Conservation (phyloP, 23 tunicate genomes). For the Aplidium turbinatum region DNA sequence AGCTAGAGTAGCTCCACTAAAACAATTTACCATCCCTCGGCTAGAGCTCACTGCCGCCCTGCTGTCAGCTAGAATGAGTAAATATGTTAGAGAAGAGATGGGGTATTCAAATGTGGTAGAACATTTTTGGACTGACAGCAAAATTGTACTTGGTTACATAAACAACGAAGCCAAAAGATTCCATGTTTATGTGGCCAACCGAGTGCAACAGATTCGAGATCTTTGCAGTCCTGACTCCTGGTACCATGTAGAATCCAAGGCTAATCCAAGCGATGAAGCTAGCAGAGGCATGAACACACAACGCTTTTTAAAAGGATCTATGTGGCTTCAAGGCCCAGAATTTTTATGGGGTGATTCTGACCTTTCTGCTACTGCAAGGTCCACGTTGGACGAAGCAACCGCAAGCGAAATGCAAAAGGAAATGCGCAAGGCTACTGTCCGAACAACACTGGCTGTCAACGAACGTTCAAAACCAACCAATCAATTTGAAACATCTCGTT, state of each 20-base stretch:
- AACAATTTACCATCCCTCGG: conserved; percentile 21
- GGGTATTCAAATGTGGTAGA: neutral
- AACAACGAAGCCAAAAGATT: conserved; percentile 14
- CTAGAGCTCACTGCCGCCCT: conserved; percentile 22
- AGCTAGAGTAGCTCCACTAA: conserved; percentile 36
- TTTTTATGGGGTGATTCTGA: neutral
- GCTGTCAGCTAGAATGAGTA: conserved; percentile 10
- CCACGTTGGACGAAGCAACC: neutral
- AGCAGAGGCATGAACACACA: neutral
- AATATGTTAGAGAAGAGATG: neutral
- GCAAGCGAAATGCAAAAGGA: neutral
- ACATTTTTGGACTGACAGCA: conserved; percentile 23
- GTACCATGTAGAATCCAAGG: neutral
- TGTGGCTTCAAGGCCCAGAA: conserved; percentile 3
- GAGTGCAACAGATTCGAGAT: conserved; percentile 31
- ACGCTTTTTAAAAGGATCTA: neutral
- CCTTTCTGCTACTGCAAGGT: neutral
- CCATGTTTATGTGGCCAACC: conserved; percentile 21
- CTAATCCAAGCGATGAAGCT: conserved; percentile 14
- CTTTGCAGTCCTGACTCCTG: conserved; percentile 8
- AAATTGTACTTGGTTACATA: conserved; percentile 18
- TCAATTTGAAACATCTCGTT: neutral
- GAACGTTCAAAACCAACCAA: neutral
- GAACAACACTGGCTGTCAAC: neutral
- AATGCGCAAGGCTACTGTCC: conserved; percentile 13